Percentiles rank a stretch among this genome's conserved stretches.
phyloP scores from a whole-genome alignment of 2,888 invertebrate species.

The Drosophila nigritarsus region DNA sequence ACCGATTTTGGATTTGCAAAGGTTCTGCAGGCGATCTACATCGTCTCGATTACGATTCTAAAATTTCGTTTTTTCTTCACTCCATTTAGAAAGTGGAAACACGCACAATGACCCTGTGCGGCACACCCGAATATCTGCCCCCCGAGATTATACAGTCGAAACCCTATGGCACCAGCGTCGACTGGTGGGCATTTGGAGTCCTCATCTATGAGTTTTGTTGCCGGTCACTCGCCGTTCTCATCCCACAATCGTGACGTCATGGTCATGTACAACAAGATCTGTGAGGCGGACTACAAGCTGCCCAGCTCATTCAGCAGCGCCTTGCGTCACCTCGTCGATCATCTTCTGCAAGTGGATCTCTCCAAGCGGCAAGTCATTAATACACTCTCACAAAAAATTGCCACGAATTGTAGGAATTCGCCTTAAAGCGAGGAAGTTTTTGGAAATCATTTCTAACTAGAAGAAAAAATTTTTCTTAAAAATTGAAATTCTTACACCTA shows the following conservation, averaged over 20 bases:
- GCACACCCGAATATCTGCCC: slow-evolving; percentile 98
- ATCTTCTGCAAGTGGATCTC: slow-evolving; percentile 92
- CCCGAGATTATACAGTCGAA: slow-evolving; percentile 96
- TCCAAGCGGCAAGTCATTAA: slow-evolving; percentile 87
- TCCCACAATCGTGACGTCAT: slow-evolving; percentile 90
- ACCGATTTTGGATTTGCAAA: slow-evolving; percentile 99
- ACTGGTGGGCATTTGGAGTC: slow-evolving; percentile 98
- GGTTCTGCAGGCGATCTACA: slow-evolving; percentile 56
- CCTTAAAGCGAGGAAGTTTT: too few species aligned
- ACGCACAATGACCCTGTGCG: slow-evolving; percentile 96
- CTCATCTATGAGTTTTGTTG: slow-evolving; percentile 95
- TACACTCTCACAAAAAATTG: background rate
- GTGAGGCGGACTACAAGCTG: slow-evolving; percentile 94
- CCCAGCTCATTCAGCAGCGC: slow-evolving; percentile 93
- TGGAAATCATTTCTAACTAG: too few species aligned
- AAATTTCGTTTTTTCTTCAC: accelerated
- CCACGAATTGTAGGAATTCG: too few species aligned
- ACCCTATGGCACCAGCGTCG: slow-evolving; percentile 96
- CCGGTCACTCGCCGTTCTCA: slow-evolving; percentile 97
- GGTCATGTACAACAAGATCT: slow-evolving; percentile 97
- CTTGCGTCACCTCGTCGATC: slow-evolving; percentile 93
- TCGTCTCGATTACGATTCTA: background rate
- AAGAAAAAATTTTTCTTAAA: too few species aligned
- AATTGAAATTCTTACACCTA: too few species aligned
- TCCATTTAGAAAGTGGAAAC: slow-evolving; percentile 85